Percentiles rank a stretch among this genome's conserved stretches.
These are phyloP conservation scores for Hirudinaria manillensis DNA, from an alignment of 2,888 invertebrate genomes.

Conservation along the genomic window DNA sequence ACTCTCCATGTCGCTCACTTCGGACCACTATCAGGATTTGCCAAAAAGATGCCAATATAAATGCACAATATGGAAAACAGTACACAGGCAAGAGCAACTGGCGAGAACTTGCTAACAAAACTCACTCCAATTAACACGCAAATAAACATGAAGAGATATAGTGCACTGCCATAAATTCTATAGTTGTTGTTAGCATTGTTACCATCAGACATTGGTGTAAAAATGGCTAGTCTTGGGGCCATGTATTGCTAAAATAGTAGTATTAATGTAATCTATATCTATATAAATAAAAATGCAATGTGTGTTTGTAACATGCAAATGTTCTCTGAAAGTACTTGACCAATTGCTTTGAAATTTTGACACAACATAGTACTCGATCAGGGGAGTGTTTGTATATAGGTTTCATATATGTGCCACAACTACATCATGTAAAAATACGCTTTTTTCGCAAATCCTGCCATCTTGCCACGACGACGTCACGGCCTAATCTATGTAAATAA, in stretches of 20 bases:
- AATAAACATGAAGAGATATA: conserved; percentile 80
- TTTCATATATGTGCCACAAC: no score
- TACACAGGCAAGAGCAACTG: conserved; percentile 90
- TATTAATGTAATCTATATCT: background rate
- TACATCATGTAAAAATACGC: background rate
- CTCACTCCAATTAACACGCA: conserved; percentile 93
- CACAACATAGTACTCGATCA: no score
- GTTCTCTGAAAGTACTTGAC: no score
- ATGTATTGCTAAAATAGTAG: conserved; percentile 48
- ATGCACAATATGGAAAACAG: conserved; percentile 89
- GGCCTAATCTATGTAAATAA: no score
- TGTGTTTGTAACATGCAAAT: background rate
- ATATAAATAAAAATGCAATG: background rate
- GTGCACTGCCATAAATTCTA: conserved; percentile 84
- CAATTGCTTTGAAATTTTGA: no score
- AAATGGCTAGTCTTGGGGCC: conserved; percentile 68
- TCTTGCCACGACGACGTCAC: no score
- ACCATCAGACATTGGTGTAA: conserved; percentile 66
- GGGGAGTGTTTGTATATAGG: no score
- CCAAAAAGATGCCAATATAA: conserved; percentile 80
- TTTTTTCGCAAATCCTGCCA: background rate
- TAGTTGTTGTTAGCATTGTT: conserved; percentile 92
- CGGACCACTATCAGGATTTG: conserved; percentile 36
- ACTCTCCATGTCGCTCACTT: conserved; percentile 30
- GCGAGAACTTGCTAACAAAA: conserved; percentile 97